Evolutionary conservation across 1,140 invertebrate genomes (phyloP).

Genomic region (Magallana angulata): DNA sequence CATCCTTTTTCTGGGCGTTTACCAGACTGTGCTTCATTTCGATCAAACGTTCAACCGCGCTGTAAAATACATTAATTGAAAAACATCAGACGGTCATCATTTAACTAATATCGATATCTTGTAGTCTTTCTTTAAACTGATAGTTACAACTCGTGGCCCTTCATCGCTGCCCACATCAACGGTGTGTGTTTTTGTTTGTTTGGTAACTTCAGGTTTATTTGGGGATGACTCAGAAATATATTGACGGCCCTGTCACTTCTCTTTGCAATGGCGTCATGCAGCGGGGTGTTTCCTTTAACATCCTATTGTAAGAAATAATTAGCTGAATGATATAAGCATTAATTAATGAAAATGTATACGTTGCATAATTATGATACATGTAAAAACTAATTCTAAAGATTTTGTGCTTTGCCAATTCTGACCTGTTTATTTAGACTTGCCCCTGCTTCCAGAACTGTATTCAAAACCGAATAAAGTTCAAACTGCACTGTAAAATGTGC

Average conservation of each 20-base stretch:
- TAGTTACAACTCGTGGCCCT: conserved; percentile 61
- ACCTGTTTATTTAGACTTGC: conserved; percentile 58
- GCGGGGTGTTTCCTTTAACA: conserved; percentile 66
- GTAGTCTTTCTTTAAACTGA: too few species aligned
- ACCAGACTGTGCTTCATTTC: conserved; percentile 42
- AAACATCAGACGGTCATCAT: too few species aligned
- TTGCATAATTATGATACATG: too few species aligned
- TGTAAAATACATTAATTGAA: not conserved
- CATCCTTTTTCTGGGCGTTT: conserved; percentile 54
- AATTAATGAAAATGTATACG: too few species aligned
- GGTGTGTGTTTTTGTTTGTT: conserved; percentile 65
- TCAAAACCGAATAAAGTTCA: conserved; percentile 49
- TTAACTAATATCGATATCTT: too few species aligned
- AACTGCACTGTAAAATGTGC: conserved; percentile 61
- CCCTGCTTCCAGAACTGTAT: conserved; percentile 54
- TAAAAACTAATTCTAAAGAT: too few species aligned
- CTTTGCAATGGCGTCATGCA: conserved; percentile 69
- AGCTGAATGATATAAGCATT: too few species aligned
- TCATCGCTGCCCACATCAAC: conserved; percentile 64
- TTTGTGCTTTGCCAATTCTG: not conserved
- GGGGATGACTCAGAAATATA: conserved; percentile 54
- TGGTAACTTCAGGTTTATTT: conserved; percentile 56
- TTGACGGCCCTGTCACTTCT: conserved; percentile 54
- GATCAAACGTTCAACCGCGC: conserved; percentile 58
- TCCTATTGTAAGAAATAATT: conserved; percentile 47